Percentiles rank a stretch among this genome's conserved stretches.
Conservation (phyloP, 2,797 vertebrate genomes). For the Xiphophorus birchmanni region DNA sequence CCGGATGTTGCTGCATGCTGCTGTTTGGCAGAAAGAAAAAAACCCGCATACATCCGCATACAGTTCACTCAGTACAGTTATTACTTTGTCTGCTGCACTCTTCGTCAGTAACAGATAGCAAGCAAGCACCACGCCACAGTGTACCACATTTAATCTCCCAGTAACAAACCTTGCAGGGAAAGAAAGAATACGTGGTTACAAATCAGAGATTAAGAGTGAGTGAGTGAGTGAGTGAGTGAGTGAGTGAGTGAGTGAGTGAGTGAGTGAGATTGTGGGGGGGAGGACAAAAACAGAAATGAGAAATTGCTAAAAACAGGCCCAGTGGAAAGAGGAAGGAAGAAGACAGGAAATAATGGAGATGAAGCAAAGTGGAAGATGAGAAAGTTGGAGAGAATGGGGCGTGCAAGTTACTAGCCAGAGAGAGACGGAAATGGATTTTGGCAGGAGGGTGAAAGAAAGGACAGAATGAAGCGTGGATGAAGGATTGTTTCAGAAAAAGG, state of each 20-base stretch:
- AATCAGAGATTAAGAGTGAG: not conserved
- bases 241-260: not conserved
- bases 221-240: not conserved
- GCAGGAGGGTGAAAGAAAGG: conserved; percentile 31
- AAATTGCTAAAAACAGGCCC: not conserved
- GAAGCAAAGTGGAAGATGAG: not conserved
- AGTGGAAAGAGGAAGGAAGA: not conserved
- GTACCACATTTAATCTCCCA: conserved; percentile 42
- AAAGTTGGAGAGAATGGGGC: conserved; percentile 22
- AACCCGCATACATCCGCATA: conserved; percentile 30
- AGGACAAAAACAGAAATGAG: not conserved
- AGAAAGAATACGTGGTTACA: conserved; percentile 8
- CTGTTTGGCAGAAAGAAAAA: conserved; percentile 17
- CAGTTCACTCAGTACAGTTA: conserved; percentile 20
- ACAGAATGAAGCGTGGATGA: conserved; percentile 47
- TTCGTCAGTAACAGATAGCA: conserved; percentile 31
- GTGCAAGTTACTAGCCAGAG: conserved; percentile 15
- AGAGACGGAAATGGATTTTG: conserved; percentile 48
- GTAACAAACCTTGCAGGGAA: conserved; percentile 35
- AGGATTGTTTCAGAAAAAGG: conserved; percentile 47
- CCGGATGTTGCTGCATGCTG: conserved; percentile 23
- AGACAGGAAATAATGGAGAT: conserved; percentile 26
- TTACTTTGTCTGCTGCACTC: conserved; percentile 15
- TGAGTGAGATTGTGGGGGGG: not conserved
- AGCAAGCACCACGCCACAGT: conserved; percentile 4